Conservation (phyloP, 2,797 vertebrate genomes). For the Momotus momota region DNA sequence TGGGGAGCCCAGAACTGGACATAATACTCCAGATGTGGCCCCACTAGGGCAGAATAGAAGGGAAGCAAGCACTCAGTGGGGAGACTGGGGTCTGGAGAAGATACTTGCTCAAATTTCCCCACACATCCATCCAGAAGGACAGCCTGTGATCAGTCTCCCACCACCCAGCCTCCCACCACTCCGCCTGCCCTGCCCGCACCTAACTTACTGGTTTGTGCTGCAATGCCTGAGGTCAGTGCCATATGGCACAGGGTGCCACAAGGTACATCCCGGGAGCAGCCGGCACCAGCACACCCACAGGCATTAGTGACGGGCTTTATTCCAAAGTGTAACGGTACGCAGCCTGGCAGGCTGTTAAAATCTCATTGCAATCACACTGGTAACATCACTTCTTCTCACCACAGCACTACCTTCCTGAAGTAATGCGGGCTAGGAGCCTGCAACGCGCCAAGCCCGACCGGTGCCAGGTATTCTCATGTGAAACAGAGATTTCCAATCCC, state of each 20-base stretch:
- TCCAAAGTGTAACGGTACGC: neutral
- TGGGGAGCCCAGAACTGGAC: too few species aligned
- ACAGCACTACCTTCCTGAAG: neutral
- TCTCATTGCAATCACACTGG: neutral
- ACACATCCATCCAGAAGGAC: fast-evolving
- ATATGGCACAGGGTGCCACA: neutral
- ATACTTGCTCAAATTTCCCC: neutral
- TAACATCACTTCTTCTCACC: neutral
- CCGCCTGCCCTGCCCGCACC: neutral
- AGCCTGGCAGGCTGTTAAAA: neutral
- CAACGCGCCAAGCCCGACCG: fast-evolving
- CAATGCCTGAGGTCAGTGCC: fast-evolving
- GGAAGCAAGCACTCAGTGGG: neutral
- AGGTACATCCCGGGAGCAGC: neutral
- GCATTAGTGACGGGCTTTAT: neutral
- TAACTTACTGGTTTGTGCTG: neutral
- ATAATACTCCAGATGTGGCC: too few species aligned
- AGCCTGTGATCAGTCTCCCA: neutral
- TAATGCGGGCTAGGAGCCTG: neutral
- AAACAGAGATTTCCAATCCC: neutral
- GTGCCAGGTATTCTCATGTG: neutral
- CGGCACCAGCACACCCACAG: fast-evolving
- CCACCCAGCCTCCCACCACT: neutral
- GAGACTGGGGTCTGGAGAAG: neutral
- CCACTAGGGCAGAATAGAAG: too few species aligned